Evolutionary conservation across 1,140 invertebrate genomes (phyloP), one percentile per base, ranked within the genome.

Genomic region (Penaeus chinensis): DNA sequence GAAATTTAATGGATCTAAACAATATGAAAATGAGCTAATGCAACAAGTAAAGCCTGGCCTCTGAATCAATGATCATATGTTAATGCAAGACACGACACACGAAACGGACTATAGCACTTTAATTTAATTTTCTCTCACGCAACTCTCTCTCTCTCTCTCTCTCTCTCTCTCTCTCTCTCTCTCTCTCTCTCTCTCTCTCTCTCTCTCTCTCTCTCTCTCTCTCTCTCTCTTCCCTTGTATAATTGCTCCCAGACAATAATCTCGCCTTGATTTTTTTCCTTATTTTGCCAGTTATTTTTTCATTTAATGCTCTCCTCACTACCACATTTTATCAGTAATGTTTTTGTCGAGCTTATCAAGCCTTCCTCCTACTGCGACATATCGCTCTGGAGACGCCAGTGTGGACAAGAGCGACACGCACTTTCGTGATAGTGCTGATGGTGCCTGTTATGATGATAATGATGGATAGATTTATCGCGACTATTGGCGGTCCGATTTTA

Each of bases 61-160:
- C 20, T 66, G 63, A 82, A 82, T 82, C 81, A 82, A 82, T 82
- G 81, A 27, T 82, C 65, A 82, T 69, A 82, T 82, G 63, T 82
- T 82, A 82, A 82, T 82, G 81, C 47, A 82, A 82, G 81, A 42
- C 81, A n/a, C 24, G 18, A 32, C 22, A 65, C 81, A 82, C 81
- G 81, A 69, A 65, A 65, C 37, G n/a, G 32, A 69, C 81, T 37
- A 65, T n/a, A 37, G n/a, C 19, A 69, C 63, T 69, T 61, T 69
- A 76, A 84, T 74, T 62, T n/a, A 61, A 76, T 84, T 61, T 66
- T 54, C 60, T 54, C 82, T 19, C 71, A 74, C 82, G 69, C 69
- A 74, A 74, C 60, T 19, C 18, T 47, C 60, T 74, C 54, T n/a
- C 42, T 27, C 79, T 37, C 32, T 63, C 22, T 27, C 27, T 82